phyloP scores from a whole-genome alignment of 2,797 vertebrate species.

The Macrochelys suwanniensis region DNA sequence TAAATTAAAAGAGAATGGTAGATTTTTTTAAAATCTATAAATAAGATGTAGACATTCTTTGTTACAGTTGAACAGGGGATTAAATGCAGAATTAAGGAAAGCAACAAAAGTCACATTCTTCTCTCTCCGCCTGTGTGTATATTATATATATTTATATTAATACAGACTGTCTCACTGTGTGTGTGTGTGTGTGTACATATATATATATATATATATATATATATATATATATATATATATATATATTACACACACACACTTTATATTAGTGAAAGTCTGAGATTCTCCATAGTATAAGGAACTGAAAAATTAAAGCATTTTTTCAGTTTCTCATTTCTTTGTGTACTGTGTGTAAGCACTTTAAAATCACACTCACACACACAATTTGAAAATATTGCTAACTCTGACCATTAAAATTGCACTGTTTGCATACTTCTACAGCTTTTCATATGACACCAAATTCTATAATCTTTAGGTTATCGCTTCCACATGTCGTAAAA shows the following conservation, averaged over 20 bases:
- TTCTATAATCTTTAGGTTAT: constrained; percentile 5
- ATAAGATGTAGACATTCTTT: not conserved
- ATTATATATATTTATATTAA: not conserved
- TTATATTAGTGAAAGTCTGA: constrained; percentile 26
- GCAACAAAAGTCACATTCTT: not conserved
- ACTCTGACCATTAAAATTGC: constrained; percentile 47
- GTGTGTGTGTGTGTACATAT: no score
- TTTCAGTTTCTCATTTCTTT: not conserved
- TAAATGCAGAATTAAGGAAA: constrained; percentile 18
- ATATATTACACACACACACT: not conserved
- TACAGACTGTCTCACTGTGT: not conserved
- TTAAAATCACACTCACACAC: not conserved
- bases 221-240: not conserved
- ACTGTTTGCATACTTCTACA: constrained; percentile 21
- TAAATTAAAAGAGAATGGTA: not conserved
- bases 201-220: not conserved
- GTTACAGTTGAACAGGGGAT: not conserved
- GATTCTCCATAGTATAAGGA: not conserved
- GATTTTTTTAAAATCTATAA: not conserved
- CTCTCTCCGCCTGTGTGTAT: not conserved
- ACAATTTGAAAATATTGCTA: not conserved
- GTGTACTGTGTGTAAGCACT: not conserved
- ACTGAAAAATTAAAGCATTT: not conserved
- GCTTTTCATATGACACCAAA: not conserved
- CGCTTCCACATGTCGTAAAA: not conserved